These are phyloP conservation scores for Heliopora coerulea DNA, from an alignment of 92 coral and sea anemone species.

Conservation along the genomic window DNA sequence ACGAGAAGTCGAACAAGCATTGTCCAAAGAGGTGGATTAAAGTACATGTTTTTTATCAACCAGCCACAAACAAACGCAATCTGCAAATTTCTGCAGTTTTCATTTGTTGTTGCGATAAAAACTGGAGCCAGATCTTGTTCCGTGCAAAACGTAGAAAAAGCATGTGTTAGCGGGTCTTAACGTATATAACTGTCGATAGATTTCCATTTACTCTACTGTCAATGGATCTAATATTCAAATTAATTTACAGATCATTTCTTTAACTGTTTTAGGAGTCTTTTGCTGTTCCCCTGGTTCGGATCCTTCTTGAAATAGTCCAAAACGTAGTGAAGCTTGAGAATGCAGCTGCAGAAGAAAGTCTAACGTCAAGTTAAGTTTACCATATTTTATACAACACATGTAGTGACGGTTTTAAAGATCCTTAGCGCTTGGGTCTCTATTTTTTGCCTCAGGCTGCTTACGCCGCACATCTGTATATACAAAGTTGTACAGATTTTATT, in stretches of 20 bases:
- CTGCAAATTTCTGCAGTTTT: too few species aligned
- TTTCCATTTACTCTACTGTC: not conserved
- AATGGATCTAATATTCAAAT: not conserved
- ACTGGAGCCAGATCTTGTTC: too few species aligned
- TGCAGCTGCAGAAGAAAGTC: not conserved
- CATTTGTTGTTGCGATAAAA: too few species aligned
- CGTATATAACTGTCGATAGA: too few species aligned
- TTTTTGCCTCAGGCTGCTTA: too few species aligned
- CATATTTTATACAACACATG: not conserved
- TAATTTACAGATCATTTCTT: not conserved
- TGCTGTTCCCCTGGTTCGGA: slow-evolving; percentile 65
- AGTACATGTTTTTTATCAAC: too few species aligned
- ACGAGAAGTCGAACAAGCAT: slow-evolving; percentile 48
- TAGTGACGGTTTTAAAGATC: not conserved
- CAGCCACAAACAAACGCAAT: too few species aligned
- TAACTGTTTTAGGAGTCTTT: slow-evolving; percentile 56
- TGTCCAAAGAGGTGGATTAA: slow-evolving; percentile 56
- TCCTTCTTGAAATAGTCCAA: slow-evolving; percentile 69
- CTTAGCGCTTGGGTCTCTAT: too few species aligned
- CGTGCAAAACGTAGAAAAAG: too few species aligned
- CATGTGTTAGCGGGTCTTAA: too few species aligned
- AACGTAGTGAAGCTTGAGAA: slow-evolving; percentile 29
- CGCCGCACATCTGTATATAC: too few species aligned
- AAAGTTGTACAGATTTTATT: too few species aligned
- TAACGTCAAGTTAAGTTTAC: slow-evolving; percentile 9